Evolutionary conservation across 1,140 invertebrate species (phyloP), one percentile per base, ranked within the genome.

Genomic region (Aporrectodea caliginosa): DNA sequence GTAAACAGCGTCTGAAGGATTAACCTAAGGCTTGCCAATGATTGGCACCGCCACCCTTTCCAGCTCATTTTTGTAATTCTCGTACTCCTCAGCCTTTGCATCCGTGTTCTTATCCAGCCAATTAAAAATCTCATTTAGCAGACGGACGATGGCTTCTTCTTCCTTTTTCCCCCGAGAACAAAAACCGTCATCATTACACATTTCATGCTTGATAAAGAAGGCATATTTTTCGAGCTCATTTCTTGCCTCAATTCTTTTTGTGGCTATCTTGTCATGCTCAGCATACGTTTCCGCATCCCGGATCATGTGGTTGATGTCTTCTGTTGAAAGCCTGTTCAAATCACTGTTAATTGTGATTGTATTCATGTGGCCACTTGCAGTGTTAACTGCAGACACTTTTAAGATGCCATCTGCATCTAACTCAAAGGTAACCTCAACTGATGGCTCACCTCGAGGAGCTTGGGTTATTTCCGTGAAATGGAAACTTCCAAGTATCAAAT

Each of bases 271-370:
- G 88, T 99, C 98, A 83, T 99, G 97, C 85, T 99, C 97, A 31
- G 97, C 96, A 88, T 98, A 99, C 86, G 96, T 96, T 89, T 99
- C 98, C 1, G 97, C 96, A 85, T 99, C 97, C 87, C 94, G 95
- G 85, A 99, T 98, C 98, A 99, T 99, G 70, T 95, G 91, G 84
- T 99, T 97, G 84, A 99, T 99, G 84, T 99, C 97, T 85, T 99
- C 97, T 31, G 96, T 96, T 29, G 95, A 97, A 32, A 99, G 85
- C 80, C 97, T 91, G 89, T 98, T 98, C 88, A 99, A 96, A 85
- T 99, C 97, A 84, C 99, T 99, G 79, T 97, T 98, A 85, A 99
- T 99, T 74, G 97, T 95, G 85, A 99, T 99, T 89, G 98, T 97
- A 86, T 99, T 96, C 82, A 97, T 93, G 89, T 97, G 98, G 77